Evolutionary conservation across 2,797 vertebrate species (phyloP), one percentile per base, ranked within the genome.

Genomic region (Acanthiza pusilla): DNA sequence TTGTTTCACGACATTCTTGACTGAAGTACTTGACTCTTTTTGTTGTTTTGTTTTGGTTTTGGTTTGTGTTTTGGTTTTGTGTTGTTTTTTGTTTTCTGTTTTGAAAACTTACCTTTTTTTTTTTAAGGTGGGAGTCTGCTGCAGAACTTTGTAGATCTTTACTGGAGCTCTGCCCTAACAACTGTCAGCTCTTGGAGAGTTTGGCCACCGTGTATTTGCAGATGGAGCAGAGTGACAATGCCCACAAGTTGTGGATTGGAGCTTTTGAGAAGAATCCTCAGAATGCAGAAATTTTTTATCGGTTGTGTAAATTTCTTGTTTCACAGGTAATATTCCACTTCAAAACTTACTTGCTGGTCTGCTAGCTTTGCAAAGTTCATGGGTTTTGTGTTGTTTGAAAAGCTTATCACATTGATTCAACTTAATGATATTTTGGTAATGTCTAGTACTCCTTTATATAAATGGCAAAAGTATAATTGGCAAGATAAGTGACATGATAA

Each of bases 221-320:
- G 47, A 97, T 92, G 67, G 97, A 98, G 26, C 91, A 98, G 38
- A 23, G 57, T 0, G 98, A 98, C 10, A 95, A 63, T 84, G 99
- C 98, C 9, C 97, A 97, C 25, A 94, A 96, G 30, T 96, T 98
- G 75, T 99, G 99, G 99, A 97, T 98, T 34, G 96, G 96, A 38
- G 98, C 98, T 26, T 98, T 99, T 96, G 98, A 98, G 16, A 98
- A 96, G 95, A 98, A 98, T 93, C 98, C 98, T 77, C 97, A 98
- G 93, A 98, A 99, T 51, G 98, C 99, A 1, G 97, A 98, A 89
- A 92, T 99, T 90, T 99, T 99, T 97, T 99, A 99, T 96, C 97
- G 96, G 72, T 97, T 97, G 92, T 99, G 98, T 98, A 98, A 97
- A 97, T 99, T 98, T 97, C 98, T 99, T 96, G 98, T 98, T 94